Percentiles rank a stretch among this genome's conserved stretches.
These are phyloP conservation scores for Nymphalis c-album DNA, from an alignment of 2,888 invertebrate species.

Conservation along the genomic window DNA sequence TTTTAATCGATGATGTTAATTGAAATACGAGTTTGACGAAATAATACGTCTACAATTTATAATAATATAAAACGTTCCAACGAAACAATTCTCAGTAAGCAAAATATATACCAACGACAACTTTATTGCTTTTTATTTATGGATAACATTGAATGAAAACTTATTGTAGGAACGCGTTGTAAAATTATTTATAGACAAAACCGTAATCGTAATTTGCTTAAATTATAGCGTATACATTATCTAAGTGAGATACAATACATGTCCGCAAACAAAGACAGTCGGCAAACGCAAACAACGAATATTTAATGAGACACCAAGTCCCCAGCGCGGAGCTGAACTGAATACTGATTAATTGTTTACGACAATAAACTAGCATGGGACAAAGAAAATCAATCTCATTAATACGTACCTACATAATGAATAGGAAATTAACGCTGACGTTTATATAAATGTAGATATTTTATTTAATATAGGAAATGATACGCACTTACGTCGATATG, in stretches of 20 bases:
- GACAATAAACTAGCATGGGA: conserved; percentile 57
- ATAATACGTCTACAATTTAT: too few relatives aligned
- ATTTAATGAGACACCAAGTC: conserved; percentile 58
- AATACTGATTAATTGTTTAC: conserved; percentile 73
- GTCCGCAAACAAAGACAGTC: conserved; percentile 60
- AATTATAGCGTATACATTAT: conserved; percentile 51
- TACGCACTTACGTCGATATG: conserved; percentile 15
- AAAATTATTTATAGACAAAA: conserved; percentile 2
- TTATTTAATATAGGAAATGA: conserved; percentile 25
- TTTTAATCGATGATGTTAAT: too few relatives aligned
- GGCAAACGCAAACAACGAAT: conserved; percentile 64
- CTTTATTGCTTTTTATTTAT: too few relatives aligned
- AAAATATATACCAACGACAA: too few relatives aligned
- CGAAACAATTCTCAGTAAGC: too few relatives aligned
- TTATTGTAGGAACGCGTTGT: not conserved
- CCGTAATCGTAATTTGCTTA: conserved; percentile 11
- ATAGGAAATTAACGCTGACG: conserved; percentile 46
- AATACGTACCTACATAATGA: conserved; percentile 47
- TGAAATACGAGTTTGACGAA: too few relatives aligned
- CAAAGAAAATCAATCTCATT: conserved; percentile 62
- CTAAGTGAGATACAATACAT: conserved; percentile 56
- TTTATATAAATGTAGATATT: conserved; percentile 15
- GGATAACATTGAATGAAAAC: not conserved
- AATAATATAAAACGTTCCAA: too few relatives aligned
- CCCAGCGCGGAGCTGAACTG: conserved; percentile 51